A percentile compares a stretch with the other conserved stretches of the same genome.
Conservation (phyloP, 2,797 vertebrate species). For the Tauraco hartlaubi region DNA sequence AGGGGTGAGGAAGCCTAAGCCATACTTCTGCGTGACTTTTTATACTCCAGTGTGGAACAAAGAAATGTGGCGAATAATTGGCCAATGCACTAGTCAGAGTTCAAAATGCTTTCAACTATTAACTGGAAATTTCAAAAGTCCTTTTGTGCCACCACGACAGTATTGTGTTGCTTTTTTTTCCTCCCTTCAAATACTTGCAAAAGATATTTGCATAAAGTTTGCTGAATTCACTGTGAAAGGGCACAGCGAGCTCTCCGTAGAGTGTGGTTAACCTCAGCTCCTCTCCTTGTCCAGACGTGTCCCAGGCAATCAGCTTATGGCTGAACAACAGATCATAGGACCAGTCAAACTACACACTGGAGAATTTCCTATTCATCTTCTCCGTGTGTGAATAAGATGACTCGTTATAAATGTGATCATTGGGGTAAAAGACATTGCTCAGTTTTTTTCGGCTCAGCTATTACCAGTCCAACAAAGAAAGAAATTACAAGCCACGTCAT, state of each 20-base stretch:
- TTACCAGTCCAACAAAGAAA: not conserved
- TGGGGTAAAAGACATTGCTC: not conserved
- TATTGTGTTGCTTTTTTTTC: not conserved
- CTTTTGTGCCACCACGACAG: slow-evolving; percentile 9
- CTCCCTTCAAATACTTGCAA: not conserved
- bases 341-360: not conserved
- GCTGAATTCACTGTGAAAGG: slow-evolving; percentile 33
- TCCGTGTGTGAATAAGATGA: not conserved
- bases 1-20: not conserved
- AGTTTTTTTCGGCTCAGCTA: not conserved
- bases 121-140: slow-evolving; percentile 28
- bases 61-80: slow-evolving; percentile 9
- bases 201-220: slow-evolving; percentile 48
- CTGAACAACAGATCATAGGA: slow-evolving; percentile 29
- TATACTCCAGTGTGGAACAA: not conserved
- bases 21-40: not conserved
- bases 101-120: slow-evolving; percentile 22
- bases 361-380: slow-evolving; percentile 10
- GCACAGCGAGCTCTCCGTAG: not conserved
- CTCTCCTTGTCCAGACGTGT: slow-evolving; percentile 32
- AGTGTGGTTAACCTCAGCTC: not conserved
- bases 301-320: slow-evolving; percentile 1
- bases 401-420: not conserved
- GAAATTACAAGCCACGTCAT: not conserved
- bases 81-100: not conserved